Conservation (phyloP, 2,113 vertebrate genomes). For the Bambusicola thoracicus region DNA sequence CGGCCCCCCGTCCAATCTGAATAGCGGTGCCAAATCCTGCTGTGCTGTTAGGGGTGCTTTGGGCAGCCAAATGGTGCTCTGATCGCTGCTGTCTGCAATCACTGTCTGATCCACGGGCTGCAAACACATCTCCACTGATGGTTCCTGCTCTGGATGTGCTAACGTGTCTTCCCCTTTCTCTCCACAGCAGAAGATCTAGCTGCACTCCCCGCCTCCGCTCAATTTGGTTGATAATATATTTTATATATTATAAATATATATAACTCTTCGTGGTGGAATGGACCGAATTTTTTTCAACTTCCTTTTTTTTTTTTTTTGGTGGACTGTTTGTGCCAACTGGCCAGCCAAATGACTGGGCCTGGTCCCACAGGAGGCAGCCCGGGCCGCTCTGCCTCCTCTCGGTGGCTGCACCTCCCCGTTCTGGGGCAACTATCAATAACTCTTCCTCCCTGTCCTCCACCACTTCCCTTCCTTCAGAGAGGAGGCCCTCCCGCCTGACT, state of each 20-base stretch:
- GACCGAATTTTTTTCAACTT: conserved; percentile 69
- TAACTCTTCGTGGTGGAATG: conserved; percentile 77
- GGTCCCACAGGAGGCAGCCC: background rate
- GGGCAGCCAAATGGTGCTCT: background rate
- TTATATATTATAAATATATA: conserved; percentile 57
- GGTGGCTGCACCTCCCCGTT: background rate
- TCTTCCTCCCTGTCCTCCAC: background rate
- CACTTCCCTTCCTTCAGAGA: conserved; percentile 57
- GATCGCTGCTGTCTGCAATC: background rate
- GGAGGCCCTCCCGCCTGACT: conserved; percentile 43
- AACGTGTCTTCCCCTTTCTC: conserved; percentile 27
- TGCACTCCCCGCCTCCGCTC: conserved; percentile 38
- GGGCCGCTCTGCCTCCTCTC: background rate
- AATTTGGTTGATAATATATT: conserved; percentile 76
- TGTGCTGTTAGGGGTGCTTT: conserved; percentile 26
- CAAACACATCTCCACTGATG: background rate
- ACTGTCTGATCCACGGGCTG: background rate
- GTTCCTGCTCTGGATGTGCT: background rate
- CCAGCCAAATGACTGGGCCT: conserved; percentile 66
- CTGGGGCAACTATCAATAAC: background rate
- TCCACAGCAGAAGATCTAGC: conserved; percentile 84
- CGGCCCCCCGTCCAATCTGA: background rate
- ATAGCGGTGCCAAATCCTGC: conserved; percentile 24
- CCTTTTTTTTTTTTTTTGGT: conserved; percentile 72
- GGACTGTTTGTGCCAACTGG: conserved; percentile 81